These are phyloP conservation scores for Gandaritis pyraliata DNA, from an alignment of 2,888 invertebrate species.

Conservation along the genomic window DNA sequence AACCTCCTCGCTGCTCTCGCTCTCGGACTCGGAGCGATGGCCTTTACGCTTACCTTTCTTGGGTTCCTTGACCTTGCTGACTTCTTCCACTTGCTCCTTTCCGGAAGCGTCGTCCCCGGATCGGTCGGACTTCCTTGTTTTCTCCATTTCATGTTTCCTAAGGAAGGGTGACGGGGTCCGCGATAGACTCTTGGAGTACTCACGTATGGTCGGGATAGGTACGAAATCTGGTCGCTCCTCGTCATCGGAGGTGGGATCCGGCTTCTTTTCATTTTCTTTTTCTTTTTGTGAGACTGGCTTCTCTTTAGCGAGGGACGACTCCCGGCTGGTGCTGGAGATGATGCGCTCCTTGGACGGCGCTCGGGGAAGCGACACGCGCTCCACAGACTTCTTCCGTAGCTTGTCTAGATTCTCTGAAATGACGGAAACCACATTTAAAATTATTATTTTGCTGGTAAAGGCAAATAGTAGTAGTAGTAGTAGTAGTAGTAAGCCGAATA, in stretches of 20 bases:
- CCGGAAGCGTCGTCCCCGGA: slow-evolving; percentile 75
- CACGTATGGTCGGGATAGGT: slow-evolving; percentile 66
- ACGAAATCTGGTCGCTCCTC: slow-evolving; percentile 75
- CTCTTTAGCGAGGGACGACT: slow-evolving; percentile 73
- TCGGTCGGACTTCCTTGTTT: slow-evolving; percentile 71
- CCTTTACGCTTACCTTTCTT: slow-evolving; percentile 82
- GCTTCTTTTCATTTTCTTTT: slow-evolving; percentile 56
- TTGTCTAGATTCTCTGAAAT: slow-evolving; percentile 70
- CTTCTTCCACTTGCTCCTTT: slow-evolving; percentile 77
- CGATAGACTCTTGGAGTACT: slow-evolving; percentile 91
- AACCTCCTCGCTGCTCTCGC: slow-evolving; percentile 75
- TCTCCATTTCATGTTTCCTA: slow-evolving; percentile 86
- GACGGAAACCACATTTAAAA: not conserved
- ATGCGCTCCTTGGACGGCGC: slow-evolving; percentile 68
- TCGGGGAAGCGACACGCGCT: slow-evolving; percentile 64
- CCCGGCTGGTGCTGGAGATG: slow-evolving; percentile 78
- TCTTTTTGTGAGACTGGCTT: slow-evolving; percentile 65
- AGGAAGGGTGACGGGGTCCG: slow-evolving; percentile 94
- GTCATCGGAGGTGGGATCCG: slow-evolving; percentile 67
- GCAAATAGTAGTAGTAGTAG: no score
- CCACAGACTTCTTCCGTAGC: slow-evolving; percentile 66
- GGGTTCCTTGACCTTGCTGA: slow-evolving; percentile 51
- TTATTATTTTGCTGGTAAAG: no score
- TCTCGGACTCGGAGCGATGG: slow-evolving; percentile 79
- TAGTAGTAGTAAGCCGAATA: no score